These are phyloP conservation scores for Idris sp. DNA, from an alignment of 1,140 invertebrate genomes.

Conservation along the genomic window DNA sequence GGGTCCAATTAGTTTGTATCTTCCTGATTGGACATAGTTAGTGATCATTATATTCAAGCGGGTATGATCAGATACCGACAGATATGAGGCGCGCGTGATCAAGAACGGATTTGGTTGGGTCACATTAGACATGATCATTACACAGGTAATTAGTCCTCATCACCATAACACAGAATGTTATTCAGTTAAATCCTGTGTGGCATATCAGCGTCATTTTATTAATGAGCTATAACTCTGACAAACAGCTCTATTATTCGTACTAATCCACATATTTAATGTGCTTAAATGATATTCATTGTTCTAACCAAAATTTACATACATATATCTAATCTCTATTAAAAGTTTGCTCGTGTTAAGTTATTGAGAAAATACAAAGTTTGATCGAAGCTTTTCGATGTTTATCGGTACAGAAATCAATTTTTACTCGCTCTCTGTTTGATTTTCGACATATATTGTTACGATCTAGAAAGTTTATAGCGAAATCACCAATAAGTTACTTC, in stretches of 20 bases:
- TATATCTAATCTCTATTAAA: no score
- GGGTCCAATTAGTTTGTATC: slow-evolving; percentile 33
- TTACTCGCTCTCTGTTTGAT: no score
- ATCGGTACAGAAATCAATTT: no score
- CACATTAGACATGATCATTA: slow-evolving; percentile 14
- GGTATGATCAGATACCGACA: slow-evolving; percentile 22
- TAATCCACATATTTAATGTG: background rate
- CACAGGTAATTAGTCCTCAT: slow-evolving; percentile 15
- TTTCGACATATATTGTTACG: no score
- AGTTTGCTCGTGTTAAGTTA: no score
- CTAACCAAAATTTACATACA: no score
- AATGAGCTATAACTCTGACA: slow-evolving; percentile 1
- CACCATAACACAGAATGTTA: slow-evolving; percentile 1
- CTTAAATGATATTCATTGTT: no score
- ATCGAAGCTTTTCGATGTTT: no score
- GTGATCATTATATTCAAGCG: slow-evolving; percentile 19
- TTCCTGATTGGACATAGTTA: slow-evolving; percentile 16
- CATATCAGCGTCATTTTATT: slow-evolving; percentile 13
- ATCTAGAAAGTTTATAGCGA: no score
- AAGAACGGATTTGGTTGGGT: slow-evolving; percentile 4
- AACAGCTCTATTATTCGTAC: background rate
- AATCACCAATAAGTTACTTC: no score
- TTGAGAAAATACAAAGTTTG: no score
- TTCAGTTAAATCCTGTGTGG: background rate
- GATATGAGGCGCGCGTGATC: slow-evolving; percentile 15